Base-by-base conservation (phyloP, 2,888 invertebrate genomes). In the Cybosia mesomella region DNA sequence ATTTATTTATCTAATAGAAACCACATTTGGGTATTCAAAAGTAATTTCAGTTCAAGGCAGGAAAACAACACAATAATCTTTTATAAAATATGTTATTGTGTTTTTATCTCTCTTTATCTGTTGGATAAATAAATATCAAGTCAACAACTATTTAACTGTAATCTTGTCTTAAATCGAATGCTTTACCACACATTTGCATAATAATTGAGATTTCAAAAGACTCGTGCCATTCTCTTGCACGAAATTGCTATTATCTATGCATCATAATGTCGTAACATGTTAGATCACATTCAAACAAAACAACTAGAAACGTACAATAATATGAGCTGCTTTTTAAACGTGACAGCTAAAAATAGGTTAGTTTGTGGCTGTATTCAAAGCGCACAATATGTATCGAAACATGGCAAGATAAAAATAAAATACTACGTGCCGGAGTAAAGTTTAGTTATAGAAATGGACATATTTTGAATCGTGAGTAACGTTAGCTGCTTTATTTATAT, bases 341-440 rank as follows among this genome's bases (percentile, higher is more conserved):
- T 90, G 89, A 91, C 90, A 91, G 90, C 72, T 89, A 88, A 83
- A 89, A 89, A 89, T 91, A 92, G 92, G 90, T 92, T 91, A 92
- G 89, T 89, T 85, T 73, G 63, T 58, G 63, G 24, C 69, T 60
- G 71, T 43, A 70, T 39, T 71, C 70, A 70, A 70, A 69, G 74
- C 77, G 68, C 68, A 78, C 79, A 72, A 73, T 73, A 79, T 82
- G 82, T 79, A 63, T 68, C 65, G 34, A 60, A 67, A 74, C 72
- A 66, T 70, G 60, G 67, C 64, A 36, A 68, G 70, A 67, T 76
- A 77, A 82, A 82, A 84, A 83, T 82, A 62, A 81, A 76, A 76
- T 73, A 84, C 76, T 66, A 54, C 58, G 75, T 74, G 70, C 55
- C 24, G 71, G 68, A 69, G 71, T 28, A 62, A 58, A 66, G 61